Percentiles rank a stretch among this genome's conserved stretches.
phyloP scores from a whole-genome alignment of 2,113 vertebrate genomes.

The Peromyscus californicus region DNA sequence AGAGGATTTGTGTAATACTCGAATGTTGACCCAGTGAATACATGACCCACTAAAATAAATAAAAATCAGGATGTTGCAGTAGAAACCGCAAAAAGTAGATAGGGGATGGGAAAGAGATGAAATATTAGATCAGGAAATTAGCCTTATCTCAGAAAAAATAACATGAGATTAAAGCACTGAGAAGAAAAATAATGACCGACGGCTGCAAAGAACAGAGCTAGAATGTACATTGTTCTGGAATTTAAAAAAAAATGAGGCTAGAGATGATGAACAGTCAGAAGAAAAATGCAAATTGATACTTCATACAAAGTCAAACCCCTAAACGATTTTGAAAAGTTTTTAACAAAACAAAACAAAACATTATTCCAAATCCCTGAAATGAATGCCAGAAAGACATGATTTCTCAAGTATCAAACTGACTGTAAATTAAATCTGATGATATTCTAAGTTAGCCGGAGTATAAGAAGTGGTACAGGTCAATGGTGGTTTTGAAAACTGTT shows the following conservation, averaged over 20 bases:
- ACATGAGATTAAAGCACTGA: background rate
- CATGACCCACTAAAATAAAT: slow-evolving; percentile 34
- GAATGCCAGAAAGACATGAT: background rate
- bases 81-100: slow-evolving; percentile 17
- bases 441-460: background rate
- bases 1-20: slow-evolving; percentile 5
- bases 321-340: background rate
- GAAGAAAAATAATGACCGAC: background rate
- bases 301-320: background rate
- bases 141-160: background rate
- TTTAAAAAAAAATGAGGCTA: background rate
- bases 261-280: background rate
- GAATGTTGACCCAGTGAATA: background rate
- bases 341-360: background rate
- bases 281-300: background rate
- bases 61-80: background rate
- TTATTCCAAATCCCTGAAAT: background rate
- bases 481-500: background rate
- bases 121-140: slow-evolving; percentile 13
- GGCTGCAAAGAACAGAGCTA: background rate
- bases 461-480: background rate
- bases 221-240: background rate
- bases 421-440: background rate
- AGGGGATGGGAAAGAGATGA: background rate
- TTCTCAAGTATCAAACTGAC: background rate